Evolutionary conservation across 2,113 vertebrate genomes (phyloP).

Genomic region (Ptyas mucosa): DNA sequence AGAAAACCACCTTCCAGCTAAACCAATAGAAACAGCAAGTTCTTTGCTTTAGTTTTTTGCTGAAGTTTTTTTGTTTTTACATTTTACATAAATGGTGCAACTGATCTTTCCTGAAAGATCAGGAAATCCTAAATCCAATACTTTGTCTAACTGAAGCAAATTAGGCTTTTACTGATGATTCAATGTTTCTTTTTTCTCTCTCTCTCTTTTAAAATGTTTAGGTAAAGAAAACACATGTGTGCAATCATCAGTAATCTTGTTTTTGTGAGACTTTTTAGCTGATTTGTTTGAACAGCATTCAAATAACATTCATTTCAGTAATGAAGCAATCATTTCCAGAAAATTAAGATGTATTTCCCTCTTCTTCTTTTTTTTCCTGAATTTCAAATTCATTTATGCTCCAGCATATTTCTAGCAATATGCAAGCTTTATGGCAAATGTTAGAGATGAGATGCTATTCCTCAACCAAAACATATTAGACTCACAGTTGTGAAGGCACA

Average conservation of each 20-base stretch:
- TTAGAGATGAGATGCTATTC: not conserved
- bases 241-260: not conserved
- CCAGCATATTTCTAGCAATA: not conserved
- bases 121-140: not conserved
- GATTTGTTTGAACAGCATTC: not conserved
- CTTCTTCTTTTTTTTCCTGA: not conserved
- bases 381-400: not conserved
- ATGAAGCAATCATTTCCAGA: not conserved
- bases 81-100: not conserved
- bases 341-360: not conserved
- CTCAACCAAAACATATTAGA: not conserved
- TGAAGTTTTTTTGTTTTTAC: not conserved
- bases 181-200: too few relatives aligned
- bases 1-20: conserved; percentile 11
- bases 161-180: not conserved
- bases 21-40: not conserved
- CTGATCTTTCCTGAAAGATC: not conserved
- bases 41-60: not conserved
- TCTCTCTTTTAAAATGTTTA: not conserved
- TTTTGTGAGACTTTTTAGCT: not conserved
- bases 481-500: not conserved
- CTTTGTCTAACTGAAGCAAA: not conserved
- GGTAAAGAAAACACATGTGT: not conserved
- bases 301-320: not conserved
- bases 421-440: not conserved